phyloP scores from a whole-genome alignment of 2,113 vertebrate genomes.

The Dendrocopos noguchii region DNA sequence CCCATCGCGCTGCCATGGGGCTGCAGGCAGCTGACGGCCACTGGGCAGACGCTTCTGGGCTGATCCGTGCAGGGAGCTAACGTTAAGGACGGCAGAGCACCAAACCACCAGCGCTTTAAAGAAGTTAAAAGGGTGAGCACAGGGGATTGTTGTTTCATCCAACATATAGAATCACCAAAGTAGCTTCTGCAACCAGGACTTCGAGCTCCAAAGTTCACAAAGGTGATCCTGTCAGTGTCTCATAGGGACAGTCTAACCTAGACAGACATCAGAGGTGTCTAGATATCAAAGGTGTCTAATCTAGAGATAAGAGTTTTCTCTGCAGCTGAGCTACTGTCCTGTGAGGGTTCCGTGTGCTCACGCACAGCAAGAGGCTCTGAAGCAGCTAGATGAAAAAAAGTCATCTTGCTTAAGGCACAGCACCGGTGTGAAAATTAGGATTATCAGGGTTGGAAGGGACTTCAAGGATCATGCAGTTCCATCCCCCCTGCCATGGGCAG shows the following conservation, averaged over 20 bases:
- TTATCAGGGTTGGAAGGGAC: too few species aligned
- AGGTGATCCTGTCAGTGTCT: neutral
- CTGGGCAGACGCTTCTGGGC: neutral
- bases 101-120: neutral
- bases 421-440: neutral
- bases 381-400: neutral
- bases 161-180: neutral
- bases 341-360: neutral
- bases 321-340: neutral
- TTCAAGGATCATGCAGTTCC: too few species aligned
- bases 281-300: neutral
- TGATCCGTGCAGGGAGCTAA: neutral
- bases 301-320: neutral
- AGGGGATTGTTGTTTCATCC: neutral
- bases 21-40: too few species aligned
- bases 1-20: fast-evolving
- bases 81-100: neutral
- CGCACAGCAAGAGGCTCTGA: neutral
- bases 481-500: too few species aligned
- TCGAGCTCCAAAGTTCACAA: neutral
- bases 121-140: neutral
- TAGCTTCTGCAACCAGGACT: neutral
- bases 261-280: neutral
- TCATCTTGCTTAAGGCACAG: neutral
- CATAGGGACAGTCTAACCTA: neutral